Conservation (phyloP, 1,140 invertebrate species). For the Charaxes varanes region DNA sequence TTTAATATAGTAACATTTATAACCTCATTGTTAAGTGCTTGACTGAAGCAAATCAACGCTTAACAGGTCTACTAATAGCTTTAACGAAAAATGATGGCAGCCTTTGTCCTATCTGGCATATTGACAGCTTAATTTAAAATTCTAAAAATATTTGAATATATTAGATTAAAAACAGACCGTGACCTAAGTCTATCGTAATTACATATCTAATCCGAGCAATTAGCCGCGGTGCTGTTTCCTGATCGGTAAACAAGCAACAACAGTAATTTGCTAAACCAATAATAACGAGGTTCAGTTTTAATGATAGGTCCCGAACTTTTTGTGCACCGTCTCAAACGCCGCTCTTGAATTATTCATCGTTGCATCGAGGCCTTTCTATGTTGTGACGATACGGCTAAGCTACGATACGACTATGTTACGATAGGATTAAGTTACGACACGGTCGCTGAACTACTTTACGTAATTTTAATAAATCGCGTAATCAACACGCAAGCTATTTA, state of each 20-base stretch:
- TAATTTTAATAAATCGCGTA: no score
- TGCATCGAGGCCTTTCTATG: not conserved
- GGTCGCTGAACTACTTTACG: no score
- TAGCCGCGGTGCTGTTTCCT: constrained; percentile 10
- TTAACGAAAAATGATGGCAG: no score
- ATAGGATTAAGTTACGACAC: no score
- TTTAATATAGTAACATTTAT: no score
- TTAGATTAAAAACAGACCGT: not conserved
- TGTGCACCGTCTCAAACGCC: constrained; percentile 17
- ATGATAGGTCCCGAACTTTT: constrained; percentile 26
- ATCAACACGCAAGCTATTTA: no score
- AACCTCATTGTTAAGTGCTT: no score
- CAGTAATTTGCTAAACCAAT: constrained; percentile 31
- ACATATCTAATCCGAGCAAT: not conserved
- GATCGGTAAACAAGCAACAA: constrained; percentile 12
- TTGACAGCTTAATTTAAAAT: no score
- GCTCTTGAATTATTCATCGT: constrained; percentile 28
- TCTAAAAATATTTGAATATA: no score
- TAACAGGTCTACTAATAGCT: no score
- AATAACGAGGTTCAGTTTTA: constrained; percentile 22
- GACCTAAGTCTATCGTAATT: not conserved
- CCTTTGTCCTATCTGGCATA: no score
- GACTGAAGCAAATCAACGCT: no score
- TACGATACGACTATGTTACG: not conserved
- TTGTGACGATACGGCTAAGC: not conserved